A percentile compares a stretch with the other conserved stretches of the same genome.
Conservation (phyloP, 2,888 invertebrate genomes). For the Bellardia bayeri region DNA sequence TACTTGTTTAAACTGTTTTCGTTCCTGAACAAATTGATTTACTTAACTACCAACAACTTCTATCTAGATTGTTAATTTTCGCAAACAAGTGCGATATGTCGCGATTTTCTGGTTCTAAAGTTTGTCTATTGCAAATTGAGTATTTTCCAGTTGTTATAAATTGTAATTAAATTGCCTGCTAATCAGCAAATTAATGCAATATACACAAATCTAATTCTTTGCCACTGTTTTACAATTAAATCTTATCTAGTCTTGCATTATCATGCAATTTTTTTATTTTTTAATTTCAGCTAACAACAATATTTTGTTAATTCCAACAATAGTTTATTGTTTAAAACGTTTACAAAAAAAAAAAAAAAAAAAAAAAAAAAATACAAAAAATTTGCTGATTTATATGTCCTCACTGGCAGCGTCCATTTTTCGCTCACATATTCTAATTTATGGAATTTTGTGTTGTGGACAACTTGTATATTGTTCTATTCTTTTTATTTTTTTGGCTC, state of each 20-base stretch:
- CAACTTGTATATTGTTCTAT: slow-evolving; percentile 14
- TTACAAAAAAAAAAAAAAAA: background rate
- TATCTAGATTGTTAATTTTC: too few relatives aligned
- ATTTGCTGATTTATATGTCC: slow-evolving; percentile 1
- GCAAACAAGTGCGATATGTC: too few relatives aligned
- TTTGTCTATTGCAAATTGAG: too few relatives aligned
- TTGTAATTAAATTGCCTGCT: background rate
- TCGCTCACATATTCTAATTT: background rate
- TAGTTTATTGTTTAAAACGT: slow-evolving; percentile 31
- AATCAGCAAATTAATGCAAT: background rate
- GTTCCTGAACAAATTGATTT: too few relatives aligned
- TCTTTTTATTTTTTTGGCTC: background rate
- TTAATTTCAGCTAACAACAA: background rate
- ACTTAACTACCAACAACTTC: too few relatives aligned
- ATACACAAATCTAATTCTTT: background rate
- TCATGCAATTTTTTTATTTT: background rate
- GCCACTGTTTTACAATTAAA: background rate
- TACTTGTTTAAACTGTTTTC: too few relatives aligned
- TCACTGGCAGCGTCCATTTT: background rate
- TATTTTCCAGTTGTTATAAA: too few relatives aligned
- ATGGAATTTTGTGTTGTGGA: slow-evolving; percentile 35
- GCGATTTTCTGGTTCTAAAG: too few relatives aligned
- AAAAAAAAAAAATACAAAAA: background rate
- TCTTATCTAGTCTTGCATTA: slow-evolving; percentile 1
- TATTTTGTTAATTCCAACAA: slow-evolving; percentile 1